These are phyloP conservation scores for Cacatua alba DNA, from an alignment of 2,113 vertebrate genomes.

Conservation along the genomic window DNA sequence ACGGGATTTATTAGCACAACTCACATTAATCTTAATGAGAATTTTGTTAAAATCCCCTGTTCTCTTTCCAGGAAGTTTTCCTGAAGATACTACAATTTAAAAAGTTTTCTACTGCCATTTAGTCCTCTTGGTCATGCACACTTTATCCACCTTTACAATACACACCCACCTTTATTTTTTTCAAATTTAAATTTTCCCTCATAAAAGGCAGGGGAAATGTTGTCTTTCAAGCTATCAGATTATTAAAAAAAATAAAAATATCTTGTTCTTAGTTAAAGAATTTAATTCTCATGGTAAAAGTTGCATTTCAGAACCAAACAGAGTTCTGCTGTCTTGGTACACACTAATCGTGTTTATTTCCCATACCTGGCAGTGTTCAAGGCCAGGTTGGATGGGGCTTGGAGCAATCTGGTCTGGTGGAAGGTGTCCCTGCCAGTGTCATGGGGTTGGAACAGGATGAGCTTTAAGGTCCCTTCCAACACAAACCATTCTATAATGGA, in stretches of 20 bases:
- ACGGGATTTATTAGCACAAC: neutral
- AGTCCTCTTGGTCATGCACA: neutral
- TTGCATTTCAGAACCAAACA: neutral
- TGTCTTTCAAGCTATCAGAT: too few relatives aligned
- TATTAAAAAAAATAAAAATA: too few relatives aligned
- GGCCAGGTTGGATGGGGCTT: neutral
- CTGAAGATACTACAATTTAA: neutral
- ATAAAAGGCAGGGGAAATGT: too few relatives aligned
- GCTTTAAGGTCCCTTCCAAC: neutral
- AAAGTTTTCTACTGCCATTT: neutral
- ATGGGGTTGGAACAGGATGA: neutral
- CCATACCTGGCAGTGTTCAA: neutral
- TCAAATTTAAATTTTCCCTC: neutral
- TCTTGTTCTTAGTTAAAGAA: too few relatives aligned
- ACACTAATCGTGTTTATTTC: neutral
- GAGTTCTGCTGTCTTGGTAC: neutral
- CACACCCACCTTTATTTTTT: fast-evolving
- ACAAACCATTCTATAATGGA: neutral
- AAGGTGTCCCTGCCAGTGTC: neutral
- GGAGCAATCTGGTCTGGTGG: neutral
- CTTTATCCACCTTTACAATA: neutral
- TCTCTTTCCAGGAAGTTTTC: neutral
- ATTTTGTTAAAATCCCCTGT: neutral
- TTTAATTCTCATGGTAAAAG: neutral
- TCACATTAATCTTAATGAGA: neutral